Conservation (phyloP, 2,888 invertebrate genomes). For the Polymixis flavicincta region DNA sequence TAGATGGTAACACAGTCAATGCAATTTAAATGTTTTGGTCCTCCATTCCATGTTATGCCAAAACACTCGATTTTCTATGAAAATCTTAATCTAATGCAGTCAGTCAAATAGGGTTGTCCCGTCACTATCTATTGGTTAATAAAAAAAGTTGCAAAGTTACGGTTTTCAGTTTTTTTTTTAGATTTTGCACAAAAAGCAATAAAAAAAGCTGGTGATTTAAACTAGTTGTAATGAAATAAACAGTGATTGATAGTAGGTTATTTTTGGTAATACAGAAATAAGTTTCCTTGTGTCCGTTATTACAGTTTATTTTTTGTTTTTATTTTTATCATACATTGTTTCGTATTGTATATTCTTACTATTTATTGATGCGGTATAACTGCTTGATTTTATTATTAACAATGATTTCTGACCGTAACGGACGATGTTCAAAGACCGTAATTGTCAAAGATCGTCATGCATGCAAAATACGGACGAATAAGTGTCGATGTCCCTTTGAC, state of each 20-base stretch:
- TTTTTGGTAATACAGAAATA: constrained; percentile 60
- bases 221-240: constrained; percentile 53
- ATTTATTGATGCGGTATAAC: constrained; percentile 58
- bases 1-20: not conserved
- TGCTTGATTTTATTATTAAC: constrained; percentile 33
- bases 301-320: constrained; percentile 31
- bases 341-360: constrained; percentile 55
- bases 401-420: constrained; percentile 10
- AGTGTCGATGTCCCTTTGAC: constrained; percentile 22
- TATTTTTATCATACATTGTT: constrained; percentile 39
- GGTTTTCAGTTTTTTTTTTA: constrained; percentile 40
- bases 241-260: constrained; percentile 54
- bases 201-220: constrained; percentile 51
- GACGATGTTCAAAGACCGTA: constrained; percentile 3
- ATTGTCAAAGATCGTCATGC: constrained; percentile 20
- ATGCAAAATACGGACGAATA: constrained; percentile 25
- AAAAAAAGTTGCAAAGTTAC: constrained; percentile 38
- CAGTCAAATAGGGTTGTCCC: not conserved
- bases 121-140: constrained; percentile 8
- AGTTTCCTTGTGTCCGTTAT: constrained; percentile 42
- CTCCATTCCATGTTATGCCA: too few species aligned
- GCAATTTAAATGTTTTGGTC: too few species aligned
- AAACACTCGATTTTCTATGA: not conserved
- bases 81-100: not conserved
- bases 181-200: constrained; percentile 62